These are phyloP conservation scores for Brevimyrus niger DNA, from an alignment of 2,113 vertebrate species.

Conservation along the genomic window DNA sequence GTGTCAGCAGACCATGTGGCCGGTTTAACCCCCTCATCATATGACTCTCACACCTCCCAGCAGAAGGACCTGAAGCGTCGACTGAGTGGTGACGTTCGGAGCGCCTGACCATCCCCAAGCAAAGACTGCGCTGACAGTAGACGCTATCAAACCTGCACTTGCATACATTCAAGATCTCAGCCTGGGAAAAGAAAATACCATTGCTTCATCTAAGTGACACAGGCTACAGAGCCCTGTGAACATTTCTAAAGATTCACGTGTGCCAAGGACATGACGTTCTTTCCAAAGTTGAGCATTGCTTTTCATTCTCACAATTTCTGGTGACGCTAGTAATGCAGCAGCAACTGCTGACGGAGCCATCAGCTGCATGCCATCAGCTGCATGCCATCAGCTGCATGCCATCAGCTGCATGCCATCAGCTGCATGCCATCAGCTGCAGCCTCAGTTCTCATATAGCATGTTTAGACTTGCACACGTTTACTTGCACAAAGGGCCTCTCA, in stretches of 20 bases:
- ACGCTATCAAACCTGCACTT: background rate
- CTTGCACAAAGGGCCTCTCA: background rate
- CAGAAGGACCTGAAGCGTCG: constrained; percentile 5
- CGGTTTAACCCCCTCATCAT: background rate
- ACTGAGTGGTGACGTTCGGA: background rate
- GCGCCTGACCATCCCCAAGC: background rate
- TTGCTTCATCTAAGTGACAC: background rate
- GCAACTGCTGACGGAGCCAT: background rate
- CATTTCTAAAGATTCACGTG: background rate
- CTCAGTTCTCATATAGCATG: background rate
- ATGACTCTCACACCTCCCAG: constrained; percentile 16
- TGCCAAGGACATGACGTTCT: background rate
- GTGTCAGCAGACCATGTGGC: background rate
- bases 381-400: background rate
- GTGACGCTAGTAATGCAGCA: background rate
- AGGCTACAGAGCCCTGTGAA: background rate
- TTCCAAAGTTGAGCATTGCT: background rate
- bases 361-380: background rate
- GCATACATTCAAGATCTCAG: background rate
- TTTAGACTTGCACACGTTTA: background rate
- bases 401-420: background rate
- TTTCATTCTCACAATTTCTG: background rate
- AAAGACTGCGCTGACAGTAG: background rate
- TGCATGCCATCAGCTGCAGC: background rate
- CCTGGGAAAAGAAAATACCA: background rate